Percentiles rank a stretch among this genome's conserved stretches.
These are phyloP conservation scores for Odontamblyopus lacepedii DNA, from an alignment of 2,797 vertebrate species.

Conservation along the genomic window DNA sequence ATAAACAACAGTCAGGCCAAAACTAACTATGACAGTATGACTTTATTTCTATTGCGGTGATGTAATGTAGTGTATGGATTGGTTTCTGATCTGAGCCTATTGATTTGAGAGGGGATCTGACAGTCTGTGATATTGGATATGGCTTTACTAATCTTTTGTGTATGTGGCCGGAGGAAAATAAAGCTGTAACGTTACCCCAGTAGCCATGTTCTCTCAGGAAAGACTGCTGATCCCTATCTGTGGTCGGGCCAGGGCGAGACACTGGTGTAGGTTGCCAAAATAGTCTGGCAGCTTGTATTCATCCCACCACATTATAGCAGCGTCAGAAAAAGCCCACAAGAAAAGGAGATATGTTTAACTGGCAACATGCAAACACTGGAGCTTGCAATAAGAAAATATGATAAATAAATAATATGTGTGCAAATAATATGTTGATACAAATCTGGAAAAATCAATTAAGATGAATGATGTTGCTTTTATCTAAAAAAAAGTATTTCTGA, in stretches of 20 bases:
- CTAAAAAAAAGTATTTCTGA: background rate
- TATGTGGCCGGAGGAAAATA: slow-evolving; percentile 73
- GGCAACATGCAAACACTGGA: slow-evolving; percentile 39
- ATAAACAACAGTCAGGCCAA: slow-evolving; percentile 1
- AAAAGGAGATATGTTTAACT: slow-evolving; percentile 36
- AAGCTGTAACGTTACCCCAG: slow-evolving; percentile 67
- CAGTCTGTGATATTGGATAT: slow-evolving; percentile 77
- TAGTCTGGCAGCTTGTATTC: slow-evolving; percentile 71
- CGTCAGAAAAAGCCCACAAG: slow-evolving; percentile 56
- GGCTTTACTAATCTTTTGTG: slow-evolving; percentile 77
- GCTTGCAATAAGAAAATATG: background rate
- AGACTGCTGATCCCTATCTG: slow-evolving; percentile 75
- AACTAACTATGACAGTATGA: slow-evolving; percentile 9
- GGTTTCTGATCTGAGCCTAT: slow-evolving; percentile 69
- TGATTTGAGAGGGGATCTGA: slow-evolving; percentile 66
- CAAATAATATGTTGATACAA: background rate
- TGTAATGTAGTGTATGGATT: slow-evolving; percentile 65
- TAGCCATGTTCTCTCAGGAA: slow-evolving; percentile 69
- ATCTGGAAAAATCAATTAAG: background rate
- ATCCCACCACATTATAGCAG: slow-evolving; percentile 61
- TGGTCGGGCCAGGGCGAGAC: slow-evolving; percentile 68
- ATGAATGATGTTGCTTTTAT: background rate
- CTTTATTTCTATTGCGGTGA: slow-evolving; percentile 61
- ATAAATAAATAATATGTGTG: too few species aligned
- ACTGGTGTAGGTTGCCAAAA: slow-evolving; percentile 69